phyloP scores from a whole-genome alignment of 2,113 vertebrate genomes.

The Phocoena sinus region DNA sequence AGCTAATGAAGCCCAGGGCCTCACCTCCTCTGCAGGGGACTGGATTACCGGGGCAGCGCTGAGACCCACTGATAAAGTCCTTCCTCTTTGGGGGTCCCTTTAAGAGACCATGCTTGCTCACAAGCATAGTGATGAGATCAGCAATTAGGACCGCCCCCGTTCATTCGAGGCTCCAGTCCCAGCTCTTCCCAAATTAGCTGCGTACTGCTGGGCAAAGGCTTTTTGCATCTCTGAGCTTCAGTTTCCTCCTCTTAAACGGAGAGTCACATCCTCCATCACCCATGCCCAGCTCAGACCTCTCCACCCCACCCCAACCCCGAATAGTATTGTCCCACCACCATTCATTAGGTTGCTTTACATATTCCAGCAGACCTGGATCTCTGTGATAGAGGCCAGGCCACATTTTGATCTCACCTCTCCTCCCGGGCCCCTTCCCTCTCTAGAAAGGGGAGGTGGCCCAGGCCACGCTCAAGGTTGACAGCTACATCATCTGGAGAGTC shows the following conservation, averaged over 20 bases:
- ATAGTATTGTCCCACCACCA: fast-evolving
- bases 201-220: not conserved
- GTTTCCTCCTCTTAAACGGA: not conserved
- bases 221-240: not conserved
- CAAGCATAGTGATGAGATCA: fast-evolving
- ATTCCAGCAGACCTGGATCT: not conserved
- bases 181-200: not conserved
- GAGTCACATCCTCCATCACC: no score
- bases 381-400: not conserved
- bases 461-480: not conserved
- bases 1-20: not conserved
- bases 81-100: not conserved
- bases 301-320: not conserved
- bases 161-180: not conserved
- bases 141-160: not conserved
- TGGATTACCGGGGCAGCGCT: not conserved
- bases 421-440: not conserved
- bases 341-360: not conserved
- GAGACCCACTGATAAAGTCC: not conserved
- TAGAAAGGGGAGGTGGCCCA: not conserved
- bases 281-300: not conserved
- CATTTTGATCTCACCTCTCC: not conserved
- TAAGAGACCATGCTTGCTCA: not conserved
- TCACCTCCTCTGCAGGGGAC: not conserved
- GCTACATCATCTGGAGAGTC: not conserved